phyloP scores from a whole-genome alignment of 1,140 invertebrate genomes.

The Ips typographus region DNA sequence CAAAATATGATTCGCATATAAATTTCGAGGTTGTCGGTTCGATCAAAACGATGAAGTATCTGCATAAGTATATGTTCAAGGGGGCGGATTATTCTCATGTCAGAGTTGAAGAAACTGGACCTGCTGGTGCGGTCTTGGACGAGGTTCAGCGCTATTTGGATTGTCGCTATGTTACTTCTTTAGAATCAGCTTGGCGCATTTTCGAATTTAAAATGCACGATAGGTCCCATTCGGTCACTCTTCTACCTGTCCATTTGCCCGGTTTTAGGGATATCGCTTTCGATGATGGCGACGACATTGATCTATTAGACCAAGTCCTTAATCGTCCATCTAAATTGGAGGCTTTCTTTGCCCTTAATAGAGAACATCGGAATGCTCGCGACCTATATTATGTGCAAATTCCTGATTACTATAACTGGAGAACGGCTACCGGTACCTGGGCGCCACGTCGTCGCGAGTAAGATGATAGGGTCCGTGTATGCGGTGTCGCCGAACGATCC shows the following conservation, averaged over 20 bases:
- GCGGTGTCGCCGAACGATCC: conserved; percentile 5
- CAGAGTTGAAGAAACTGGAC: background rate
- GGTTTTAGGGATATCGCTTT: background rate
- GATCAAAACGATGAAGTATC: conserved; percentile 8
- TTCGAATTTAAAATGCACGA: conserved; percentile 21
- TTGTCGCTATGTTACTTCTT: conserved; percentile 22
- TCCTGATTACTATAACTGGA: no score
- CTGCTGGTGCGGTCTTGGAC: background rate
- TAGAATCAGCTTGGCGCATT: conserved; percentile 21
- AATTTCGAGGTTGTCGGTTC: conserved; percentile 15
- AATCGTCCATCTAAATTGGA: no score
- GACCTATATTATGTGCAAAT: no score
- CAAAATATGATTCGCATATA: conserved; percentile 9
- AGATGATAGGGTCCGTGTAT: background rate
- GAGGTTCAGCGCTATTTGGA: background rate
- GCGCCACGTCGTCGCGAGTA: no score
- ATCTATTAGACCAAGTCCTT: background rate
- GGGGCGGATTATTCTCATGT: background rate
- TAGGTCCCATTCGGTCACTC: conserved; percentile 23
- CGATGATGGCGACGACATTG: background rate
- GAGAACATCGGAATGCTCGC: no score
- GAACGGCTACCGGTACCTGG: no score
- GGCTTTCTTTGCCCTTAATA: no score
- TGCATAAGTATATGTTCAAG: conserved; percentile 22
- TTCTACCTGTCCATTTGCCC: conserved; percentile 22